Base-by-base conservation (phyloP, 1,140 invertebrate species). In the Macrocentrus cingulum region DNA sequence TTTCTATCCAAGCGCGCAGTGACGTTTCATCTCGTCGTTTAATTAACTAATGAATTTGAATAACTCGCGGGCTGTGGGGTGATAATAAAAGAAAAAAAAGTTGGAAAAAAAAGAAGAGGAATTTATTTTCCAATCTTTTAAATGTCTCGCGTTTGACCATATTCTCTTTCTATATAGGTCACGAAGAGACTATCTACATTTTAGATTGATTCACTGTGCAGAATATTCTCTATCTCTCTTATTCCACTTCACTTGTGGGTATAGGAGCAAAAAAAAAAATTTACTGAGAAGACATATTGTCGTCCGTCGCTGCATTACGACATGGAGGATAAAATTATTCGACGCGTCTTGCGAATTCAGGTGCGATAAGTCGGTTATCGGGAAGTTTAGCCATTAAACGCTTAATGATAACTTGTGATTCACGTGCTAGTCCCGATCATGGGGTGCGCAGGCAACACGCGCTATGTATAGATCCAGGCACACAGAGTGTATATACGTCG, bases 31-130 rank as follows among this genome's bases (percentile, higher is more conserved):
- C n/a, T n/a, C n/a, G n/a, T n/a, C 1, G 18, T 49, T 49, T 50
- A 55, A 60, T 60, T 48, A 54, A 60, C 34, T 60, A 55, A 60
- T 60, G 52, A 60, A 60, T 60, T 55, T 60, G 45, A 56, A 56
- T 56, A 37, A n/a, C n/a, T n/a, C n/a, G 19, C 19, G 18, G 39
- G 48, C 37, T 59, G 32, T 22, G 19, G n/a, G 6, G 34, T 11
- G n/a, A 39, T 3, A 42, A n/a, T 16, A 22, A 42, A 39, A 39
- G 19, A 50, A 36, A 25, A 34, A 19, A 55, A 36, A 48, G 46
- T 32, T n/a, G n/a, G n/a, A n/a, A n/a, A n/a, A n/a, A n/a, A n/a
- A n/a, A n/a, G 34, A 48, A 32, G 46, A 52, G 41, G 32, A 44
- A 22, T 42, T 60, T 42, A 11, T 52, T 34, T 39, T 15, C 32